phyloP scores from a whole-genome alignment of 2,113 vertebrate genomes.

The Saimiri boliviensis region DNA sequence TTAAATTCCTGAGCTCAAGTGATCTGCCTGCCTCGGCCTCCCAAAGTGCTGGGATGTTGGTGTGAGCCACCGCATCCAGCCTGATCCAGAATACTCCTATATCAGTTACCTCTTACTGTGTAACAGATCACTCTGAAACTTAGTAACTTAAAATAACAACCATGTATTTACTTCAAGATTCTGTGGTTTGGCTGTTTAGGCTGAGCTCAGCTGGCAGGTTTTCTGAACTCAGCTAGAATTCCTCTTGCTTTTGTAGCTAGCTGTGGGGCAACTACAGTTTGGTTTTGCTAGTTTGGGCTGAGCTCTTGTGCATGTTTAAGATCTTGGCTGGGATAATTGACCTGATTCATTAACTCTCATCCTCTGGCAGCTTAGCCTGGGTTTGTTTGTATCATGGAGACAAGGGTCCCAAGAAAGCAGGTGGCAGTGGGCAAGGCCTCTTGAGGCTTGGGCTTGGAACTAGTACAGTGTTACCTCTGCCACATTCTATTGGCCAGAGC shows the following conservation, averaged over 20 bases:
- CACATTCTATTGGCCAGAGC: not conserved
- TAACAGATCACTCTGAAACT: not conserved
- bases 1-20: too few species aligned
- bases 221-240: not conserved
- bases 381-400: not conserved
- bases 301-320: not conserved
- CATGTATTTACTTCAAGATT: not conserved
- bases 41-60: too few species aligned
- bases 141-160: not conserved
- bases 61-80: too few species aligned
- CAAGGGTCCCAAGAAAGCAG: not conserved
- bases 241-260: not conserved
- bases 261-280: not conserved
- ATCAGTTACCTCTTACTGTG: not conserved
- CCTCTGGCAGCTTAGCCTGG: not conserved
- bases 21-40: too few species aligned
- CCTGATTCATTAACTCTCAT: not conserved
- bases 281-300: conserved; percentile 16
- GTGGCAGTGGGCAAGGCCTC: not conserved
- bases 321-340: not conserved
- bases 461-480: not conserved
- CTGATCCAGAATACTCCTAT: not conserved
- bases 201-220: not conserved
- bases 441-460: not conserved
- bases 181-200: not conserved